These are phyloP conservation scores for Poecile atricapillus DNA, from an alignment of 2,113 vertebrate genomes.

Conservation along the genomic window DNA sequence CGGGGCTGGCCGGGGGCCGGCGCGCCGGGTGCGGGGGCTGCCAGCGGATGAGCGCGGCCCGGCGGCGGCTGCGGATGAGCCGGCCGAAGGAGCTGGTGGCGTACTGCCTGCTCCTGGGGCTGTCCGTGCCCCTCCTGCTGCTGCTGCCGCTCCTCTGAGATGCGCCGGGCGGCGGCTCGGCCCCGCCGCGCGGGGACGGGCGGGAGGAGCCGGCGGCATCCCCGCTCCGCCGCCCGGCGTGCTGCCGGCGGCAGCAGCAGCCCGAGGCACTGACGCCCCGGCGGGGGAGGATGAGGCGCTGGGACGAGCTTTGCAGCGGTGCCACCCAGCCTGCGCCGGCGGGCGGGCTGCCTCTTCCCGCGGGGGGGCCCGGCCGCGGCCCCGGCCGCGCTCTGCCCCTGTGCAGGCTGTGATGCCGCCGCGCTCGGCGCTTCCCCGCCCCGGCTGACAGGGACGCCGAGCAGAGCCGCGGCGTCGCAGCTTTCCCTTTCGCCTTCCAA, in stretches of 20 bases:
- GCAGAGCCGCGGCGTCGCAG: not conserved
- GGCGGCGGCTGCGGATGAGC: not conserved
- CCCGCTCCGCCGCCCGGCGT: not conserved
- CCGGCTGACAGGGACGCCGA: not conserved
- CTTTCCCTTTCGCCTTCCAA: not conserved
- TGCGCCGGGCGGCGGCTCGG: not conserved
- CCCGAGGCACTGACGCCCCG: not conserved
- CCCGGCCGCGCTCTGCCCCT: not conserved
- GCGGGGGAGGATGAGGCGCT: not conserved
- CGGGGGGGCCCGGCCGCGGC: not conserved
- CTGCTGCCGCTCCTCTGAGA: slow-evolving; percentile 23
- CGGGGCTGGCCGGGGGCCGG: not conserved
- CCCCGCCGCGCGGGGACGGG: not conserved
- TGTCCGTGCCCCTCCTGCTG: slow-evolving; percentile 27
- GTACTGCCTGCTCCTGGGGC: slow-evolving; percentile 6
- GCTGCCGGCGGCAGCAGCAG: not conserved
- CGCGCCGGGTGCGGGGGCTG: not conserved
- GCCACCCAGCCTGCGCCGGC: not conserved
- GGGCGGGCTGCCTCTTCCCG: not conserved
- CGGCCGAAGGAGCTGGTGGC: not conserved
- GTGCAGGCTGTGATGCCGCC: not conserved
- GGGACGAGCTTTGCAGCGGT: not conserved
- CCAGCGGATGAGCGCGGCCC: not conserved
- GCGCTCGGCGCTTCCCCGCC: not conserved
- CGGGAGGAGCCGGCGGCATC: not conserved